phyloP scores from a whole-genome alignment of 2,113 vertebrate species.

The Gavialis gangeticus region DNA sequence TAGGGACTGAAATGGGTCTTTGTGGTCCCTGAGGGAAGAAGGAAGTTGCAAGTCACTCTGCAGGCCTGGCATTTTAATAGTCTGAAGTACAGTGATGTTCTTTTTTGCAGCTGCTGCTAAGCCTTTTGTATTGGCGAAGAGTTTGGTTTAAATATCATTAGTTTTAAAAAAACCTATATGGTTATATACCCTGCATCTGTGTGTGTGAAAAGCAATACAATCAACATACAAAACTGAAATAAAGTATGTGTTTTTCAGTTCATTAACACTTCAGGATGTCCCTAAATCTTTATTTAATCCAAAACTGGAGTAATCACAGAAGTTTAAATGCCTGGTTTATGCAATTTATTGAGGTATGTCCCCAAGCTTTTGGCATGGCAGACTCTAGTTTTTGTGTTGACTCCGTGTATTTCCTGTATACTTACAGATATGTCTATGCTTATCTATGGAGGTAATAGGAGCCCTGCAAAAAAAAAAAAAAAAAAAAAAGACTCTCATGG shows the following conservation, averaged over 20 bases:
- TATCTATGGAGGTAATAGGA: neutral
- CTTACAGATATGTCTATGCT: neutral
- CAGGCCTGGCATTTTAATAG: slow-evolving; percentile 74
- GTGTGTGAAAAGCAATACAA: slow-evolving; percentile 30
- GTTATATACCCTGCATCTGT: neutral
- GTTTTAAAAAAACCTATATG: slow-evolving; percentile 19
- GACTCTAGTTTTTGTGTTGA: neutral
- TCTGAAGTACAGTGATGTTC: slow-evolving; percentile 82
- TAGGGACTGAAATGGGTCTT: slow-evolving; percentile 75
- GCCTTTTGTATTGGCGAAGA: slow-evolving; percentile 61
- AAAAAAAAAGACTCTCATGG: neutral
- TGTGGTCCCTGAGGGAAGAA: slow-evolving; percentile 79
- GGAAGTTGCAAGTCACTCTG: slow-evolving; percentile 83
- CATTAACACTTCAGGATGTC: neutral
- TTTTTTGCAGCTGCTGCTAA: slow-evolving; percentile 90
- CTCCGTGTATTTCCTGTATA: neutral
- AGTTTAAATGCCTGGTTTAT: neutral
- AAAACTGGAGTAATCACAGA: neutral
- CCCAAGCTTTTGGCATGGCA: neutral
- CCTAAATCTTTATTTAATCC: neutral
- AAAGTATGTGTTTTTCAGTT: neutral
- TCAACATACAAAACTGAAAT: neutral
- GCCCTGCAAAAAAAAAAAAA: neutral
- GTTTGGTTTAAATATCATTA: slow-evolving; percentile 48
- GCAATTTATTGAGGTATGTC: neutral